Percentiles rank a stretch among this genome's conserved stretches.
Conservation (phyloP, 2,113 vertebrate genomes). For the Bettongia penicillata region DNA sequence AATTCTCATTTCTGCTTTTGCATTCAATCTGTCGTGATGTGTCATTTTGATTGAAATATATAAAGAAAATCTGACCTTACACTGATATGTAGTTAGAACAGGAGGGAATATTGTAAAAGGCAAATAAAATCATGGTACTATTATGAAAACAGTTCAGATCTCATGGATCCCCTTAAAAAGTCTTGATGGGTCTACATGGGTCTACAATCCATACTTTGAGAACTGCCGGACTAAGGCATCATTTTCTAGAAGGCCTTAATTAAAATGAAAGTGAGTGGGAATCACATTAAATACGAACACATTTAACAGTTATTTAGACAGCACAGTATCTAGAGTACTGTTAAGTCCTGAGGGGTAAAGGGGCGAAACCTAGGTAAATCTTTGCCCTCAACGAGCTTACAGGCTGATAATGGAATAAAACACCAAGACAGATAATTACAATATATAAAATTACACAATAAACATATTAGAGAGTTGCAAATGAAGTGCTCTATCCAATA, state of each 20-base stretch:
- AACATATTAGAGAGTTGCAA: not conserved
- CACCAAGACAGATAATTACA: not conserved
- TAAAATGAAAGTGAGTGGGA: not conserved
- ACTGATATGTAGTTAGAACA: not conserved
- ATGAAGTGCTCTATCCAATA: not conserved
- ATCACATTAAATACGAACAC: not conserved
- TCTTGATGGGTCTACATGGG: not conserved
- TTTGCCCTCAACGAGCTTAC: not conserved
- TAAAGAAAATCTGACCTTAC: not conserved
- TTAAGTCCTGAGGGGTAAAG: not conserved
- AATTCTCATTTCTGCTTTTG: not conserved
- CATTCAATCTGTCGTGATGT: not conserved
- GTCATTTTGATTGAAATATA: not conserved
- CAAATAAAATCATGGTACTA: not conserved
- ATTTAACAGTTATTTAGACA: not conserved
- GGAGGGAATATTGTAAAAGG: not conserved
- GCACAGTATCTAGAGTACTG: too few relatives aligned
- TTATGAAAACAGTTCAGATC: not conserved
- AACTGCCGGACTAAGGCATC: not conserved
- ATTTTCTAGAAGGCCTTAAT: not conserved
- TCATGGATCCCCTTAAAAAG: not conserved
- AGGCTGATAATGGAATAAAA: not conserved
- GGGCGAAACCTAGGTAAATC: not conserved
- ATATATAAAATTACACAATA: not conserved
- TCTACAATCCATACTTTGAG: not conserved